Evolutionary conservation across 2,888 invertebrate species (phyloP).

Genomic region (Chymomyza caudatula): DNA sequence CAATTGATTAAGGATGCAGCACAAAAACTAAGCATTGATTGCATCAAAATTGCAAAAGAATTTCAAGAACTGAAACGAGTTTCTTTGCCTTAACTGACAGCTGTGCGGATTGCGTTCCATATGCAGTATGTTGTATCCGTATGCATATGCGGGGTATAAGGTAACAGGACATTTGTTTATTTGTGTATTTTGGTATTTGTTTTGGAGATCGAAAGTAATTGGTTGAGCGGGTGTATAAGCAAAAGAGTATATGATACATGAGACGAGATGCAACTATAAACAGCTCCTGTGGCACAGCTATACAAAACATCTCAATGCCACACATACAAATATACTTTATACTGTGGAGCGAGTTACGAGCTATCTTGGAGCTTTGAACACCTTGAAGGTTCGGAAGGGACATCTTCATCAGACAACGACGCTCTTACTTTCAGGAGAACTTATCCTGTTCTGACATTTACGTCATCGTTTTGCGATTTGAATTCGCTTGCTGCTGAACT

Average conservation of each 20-base stretch:
- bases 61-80: slow-evolving; percentile 31
- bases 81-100: slow-evolving; percentile 22
- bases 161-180: slow-evolving; percentile 46
- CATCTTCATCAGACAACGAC: no score
- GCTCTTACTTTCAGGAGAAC: no score
- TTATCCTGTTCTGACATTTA: no score
- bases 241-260: neutral
- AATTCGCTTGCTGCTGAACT: no score
- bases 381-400: no score
- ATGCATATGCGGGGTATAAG: slow-evolving; percentile 34
- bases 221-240: slow-evolving; percentile 6
- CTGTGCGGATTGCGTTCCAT: slow-evolving; percentile 29
- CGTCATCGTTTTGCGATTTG: no score
- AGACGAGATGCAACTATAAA: no score
- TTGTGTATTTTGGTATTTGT: slow-evolving; percentile 42
- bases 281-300: neutral
- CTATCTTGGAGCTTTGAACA: no score
- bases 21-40: slow-evolving; percentile 33
- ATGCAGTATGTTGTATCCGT: slow-evolving; percentile 43
- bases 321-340: neutral
- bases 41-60: slow-evolving; percentile 54
- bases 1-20: slow-evolving; percentile 43
- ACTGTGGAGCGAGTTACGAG: no score
- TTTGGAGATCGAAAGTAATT: slow-evolving; percentile 47
- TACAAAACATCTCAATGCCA: neutral